Evolutionary conservation across 2,888 invertebrate species (phyloP).

Genomic region (Biston stratarius): DNA sequence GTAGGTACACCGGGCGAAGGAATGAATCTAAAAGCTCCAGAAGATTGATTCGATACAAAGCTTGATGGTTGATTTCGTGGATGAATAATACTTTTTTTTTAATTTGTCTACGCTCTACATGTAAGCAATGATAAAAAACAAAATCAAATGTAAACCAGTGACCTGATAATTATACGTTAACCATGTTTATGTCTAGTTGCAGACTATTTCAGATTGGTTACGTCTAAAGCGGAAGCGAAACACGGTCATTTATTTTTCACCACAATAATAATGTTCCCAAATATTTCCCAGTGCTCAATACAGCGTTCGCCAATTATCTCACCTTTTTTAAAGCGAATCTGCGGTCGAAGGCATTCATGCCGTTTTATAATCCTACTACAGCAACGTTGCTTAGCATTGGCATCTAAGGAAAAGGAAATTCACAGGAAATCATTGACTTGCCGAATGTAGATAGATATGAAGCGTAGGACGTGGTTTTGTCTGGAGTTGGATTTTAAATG

Average conservation of each 20-base stretch:
- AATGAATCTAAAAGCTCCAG: not conserved
- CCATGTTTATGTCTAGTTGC: not conserved
- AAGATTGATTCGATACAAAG: not conserved
- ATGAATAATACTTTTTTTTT: not conserved
- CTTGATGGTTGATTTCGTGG: not conserved
- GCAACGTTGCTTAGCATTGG: constrained; percentile 32
- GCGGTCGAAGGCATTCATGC: constrained; percentile 19
- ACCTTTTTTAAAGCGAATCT: constrained; percentile 22
- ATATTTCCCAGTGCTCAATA: not conserved
- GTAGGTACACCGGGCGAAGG: too few species aligned
- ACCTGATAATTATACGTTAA: not conserved
- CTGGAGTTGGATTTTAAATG: constrained; percentile 3
- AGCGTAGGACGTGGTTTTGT: constrained; percentile 1
- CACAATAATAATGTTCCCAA: not conserved
- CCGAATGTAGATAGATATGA: constrained; percentile 11
- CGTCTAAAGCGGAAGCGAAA: not conserved
- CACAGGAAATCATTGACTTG: constrained; percentile 24
- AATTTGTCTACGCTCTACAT: not conserved
- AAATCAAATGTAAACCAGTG: not conserved
- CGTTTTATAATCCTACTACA: constrained; percentile 29
- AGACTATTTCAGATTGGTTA: not conserved
- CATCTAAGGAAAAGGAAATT: constrained; percentile 32
- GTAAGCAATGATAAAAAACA: not conserved
- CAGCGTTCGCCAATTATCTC: constrained; percentile 6
- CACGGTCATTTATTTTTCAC: too few species aligned